A percentile compares a stretch with the other conserved stretches of the same genome.
These are phyloP conservation scores for Lasioglossum villosulum DNA, from an alignment of 2,888 invertebrate species.

Conservation along the genomic window DNA sequence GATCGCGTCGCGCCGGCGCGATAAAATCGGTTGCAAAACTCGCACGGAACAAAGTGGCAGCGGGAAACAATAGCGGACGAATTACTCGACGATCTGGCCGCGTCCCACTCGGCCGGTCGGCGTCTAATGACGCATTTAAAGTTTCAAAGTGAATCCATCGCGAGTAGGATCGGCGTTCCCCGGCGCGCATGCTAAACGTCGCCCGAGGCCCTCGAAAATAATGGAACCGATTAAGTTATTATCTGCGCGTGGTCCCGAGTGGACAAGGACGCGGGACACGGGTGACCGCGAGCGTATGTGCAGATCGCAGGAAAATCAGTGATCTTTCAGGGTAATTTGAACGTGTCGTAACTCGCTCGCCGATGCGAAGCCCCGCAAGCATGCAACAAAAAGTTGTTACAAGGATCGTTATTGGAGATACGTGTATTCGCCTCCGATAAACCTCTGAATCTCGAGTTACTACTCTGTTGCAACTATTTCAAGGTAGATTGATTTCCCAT, in stretches of 20 bases:
- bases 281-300: slow-evolving; percentile 47
- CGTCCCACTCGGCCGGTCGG: slow-evolving; percentile 37
- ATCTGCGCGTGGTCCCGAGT: slow-evolving; percentile 33
- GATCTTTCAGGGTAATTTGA: slow-evolving; percentile 67
- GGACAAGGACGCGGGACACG: slow-evolving; percentile 50
- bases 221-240: slow-evolving; percentile 76
- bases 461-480: background rate
- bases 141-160: slow-evolving; percentile 42
- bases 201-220: slow-evolving; percentile 72
- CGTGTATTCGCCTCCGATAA: slow-evolving; percentile 7
- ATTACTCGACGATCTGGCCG: slow-evolving; percentile 16
- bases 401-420: slow-evolving; percentile 51
- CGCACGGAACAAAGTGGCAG: slow-evolving; percentile 39
- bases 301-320: slow-evolving; percentile 61
- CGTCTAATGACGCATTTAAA: slow-evolving; percentile 49
- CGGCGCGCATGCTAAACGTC: slow-evolving; percentile 29
- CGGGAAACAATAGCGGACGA: slow-evolving; percentile 45
- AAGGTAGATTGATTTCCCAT: background rate
- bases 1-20: slow-evolving; percentile 33
- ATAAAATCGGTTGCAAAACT: slow-evolving; percentile 56
- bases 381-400: slow-evolving; percentile 49
- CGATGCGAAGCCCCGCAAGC: slow-evolving; percentile 32
- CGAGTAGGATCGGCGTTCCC: background rate
- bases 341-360: slow-evolving; percentile 63
- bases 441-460: background rate